These are phyloP conservation scores for Mus spretus DNA, from an alignment of 2,797 vertebrate genomes.

Conservation along the genomic window DNA sequence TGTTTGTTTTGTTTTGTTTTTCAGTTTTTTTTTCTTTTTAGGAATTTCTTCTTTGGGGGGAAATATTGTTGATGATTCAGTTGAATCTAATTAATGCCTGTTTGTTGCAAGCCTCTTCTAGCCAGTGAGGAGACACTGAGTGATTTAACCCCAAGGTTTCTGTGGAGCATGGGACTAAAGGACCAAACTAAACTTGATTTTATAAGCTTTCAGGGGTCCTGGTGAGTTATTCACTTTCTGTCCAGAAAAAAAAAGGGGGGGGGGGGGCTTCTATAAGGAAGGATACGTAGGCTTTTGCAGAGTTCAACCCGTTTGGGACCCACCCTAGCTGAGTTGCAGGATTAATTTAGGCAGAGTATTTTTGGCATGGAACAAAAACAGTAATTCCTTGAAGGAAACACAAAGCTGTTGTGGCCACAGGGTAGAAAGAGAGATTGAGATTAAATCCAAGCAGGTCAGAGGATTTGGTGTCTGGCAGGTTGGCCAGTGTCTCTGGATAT, in stretches of 20 bases:
- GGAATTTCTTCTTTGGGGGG: background rate
- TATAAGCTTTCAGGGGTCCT: background rate
- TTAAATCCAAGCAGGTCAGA: background rate
- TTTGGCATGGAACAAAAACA: background rate
- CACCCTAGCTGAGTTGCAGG: background rate
- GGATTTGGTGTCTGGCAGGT: background rate
- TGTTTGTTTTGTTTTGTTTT: too few species aligned
- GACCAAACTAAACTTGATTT: background rate
- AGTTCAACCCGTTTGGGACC: background rate
- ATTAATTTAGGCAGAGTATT: background rate
- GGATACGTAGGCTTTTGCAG: background rate
- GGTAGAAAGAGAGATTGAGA: background rate
- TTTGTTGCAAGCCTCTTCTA: background rate
- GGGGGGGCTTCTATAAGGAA: background rate
- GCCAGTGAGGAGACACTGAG: accelerated
- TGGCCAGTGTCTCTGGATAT: too few species aligned
- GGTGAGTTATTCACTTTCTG: background rate
- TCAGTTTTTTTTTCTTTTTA: background rate
- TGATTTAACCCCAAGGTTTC: background rate
- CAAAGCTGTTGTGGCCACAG: background rate
- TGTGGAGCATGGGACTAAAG: background rate
- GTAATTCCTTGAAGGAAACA: background rate
- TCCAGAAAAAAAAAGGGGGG: background rate
- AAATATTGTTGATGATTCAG: too few species aligned
- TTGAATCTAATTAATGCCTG: background rate